phyloP scores from a whole-genome alignment of 2,113 vertebrate genomes.

The Phainopepla nitens region DNA sequence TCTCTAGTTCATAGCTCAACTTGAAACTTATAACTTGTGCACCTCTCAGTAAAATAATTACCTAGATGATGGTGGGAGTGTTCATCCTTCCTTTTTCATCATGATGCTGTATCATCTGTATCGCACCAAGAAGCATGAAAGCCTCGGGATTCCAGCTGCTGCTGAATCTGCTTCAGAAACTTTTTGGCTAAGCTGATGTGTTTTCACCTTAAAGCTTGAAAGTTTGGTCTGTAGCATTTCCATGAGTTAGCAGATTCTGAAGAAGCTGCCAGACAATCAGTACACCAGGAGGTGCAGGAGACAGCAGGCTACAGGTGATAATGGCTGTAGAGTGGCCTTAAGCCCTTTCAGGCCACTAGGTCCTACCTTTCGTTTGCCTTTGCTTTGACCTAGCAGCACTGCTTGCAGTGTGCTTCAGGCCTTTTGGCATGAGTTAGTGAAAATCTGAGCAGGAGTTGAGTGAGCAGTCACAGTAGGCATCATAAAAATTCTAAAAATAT shows the following conservation, averaged over 20 bases:
- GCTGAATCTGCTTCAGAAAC: not conserved
- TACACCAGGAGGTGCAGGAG: not conserved
- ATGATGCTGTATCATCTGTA: not conserved
- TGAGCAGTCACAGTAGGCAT: not conserved
- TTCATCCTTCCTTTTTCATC: not conserved
- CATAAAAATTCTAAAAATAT: not conserved
- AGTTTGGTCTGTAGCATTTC: not conserved
- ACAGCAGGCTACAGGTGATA: not conserved
- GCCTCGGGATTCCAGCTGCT: not conserved
- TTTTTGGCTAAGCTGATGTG: not conserved
- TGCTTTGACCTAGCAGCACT: not conserved
- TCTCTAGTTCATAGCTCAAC: not conserved
- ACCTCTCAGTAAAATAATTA: not conserved
- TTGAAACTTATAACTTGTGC: not conserved
- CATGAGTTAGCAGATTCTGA: not conserved
- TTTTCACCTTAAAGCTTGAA: not conserved
- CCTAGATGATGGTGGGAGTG: not conserved
- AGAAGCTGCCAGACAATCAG: not conserved
- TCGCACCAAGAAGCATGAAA: fast-evolving
- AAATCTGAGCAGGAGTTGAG: not conserved
- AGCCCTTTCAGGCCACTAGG: not conserved
- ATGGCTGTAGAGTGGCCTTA: not conserved
- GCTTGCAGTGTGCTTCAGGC: not conserved
- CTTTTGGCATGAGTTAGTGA: not conserved
- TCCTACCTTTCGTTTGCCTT: not conserved